Base-by-base conservation (phyloP, 35 echinoderm and acorn worm species). In the Amphiura filiformis region DNA sequence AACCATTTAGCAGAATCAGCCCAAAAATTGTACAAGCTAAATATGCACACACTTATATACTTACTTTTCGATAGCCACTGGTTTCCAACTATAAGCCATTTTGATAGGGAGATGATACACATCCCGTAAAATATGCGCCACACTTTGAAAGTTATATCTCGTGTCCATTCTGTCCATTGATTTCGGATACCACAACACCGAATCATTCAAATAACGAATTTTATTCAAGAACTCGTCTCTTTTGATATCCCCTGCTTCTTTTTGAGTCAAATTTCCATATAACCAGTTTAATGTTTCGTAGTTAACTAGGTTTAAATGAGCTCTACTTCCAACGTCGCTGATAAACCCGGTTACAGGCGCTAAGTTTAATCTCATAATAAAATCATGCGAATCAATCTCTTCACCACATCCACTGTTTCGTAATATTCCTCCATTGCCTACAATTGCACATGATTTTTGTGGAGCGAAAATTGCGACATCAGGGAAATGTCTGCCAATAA, bases 341-440 rank as follows among this genome's bases (percentile, higher is more conserved):
- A 22, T 32, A 47, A 49, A 84, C 20, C 47, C 47, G 1, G 1
- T 32, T n/a, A n/a, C n/a, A n/a, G 64, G 56, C 23, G 84, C 56
- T 0, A 86, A 28, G 33, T 86, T 86, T 0, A 64, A 35, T 36
- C 84, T 70, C n/a, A 86, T 65, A 4, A 86, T 57, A 76, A 76
- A 86, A 76, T 86, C 84, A 38, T 86, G 84, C 32, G 84, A 36
- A 39, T 86, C 84, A 39, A 86, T 86, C 35, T 86, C 47, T 76
- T 56, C 31, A 0, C 84, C 84, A 76, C 84, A 86, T 0, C 84
- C 84, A 42, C 84, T 86, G 36, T 86, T 86, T 12, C 30, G 57
- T 12, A 86, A 64, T 75, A 65, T 56, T 38, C 84, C 84, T 26
- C 84, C 65, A 31, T 37, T 64, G 13, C 84, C 84, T 12, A 86